These are phyloP conservation scores for Lucinisca nassula DNA, from an alignment of 2,888 invertebrate genomes.

Conservation along the genomic window DNA sequence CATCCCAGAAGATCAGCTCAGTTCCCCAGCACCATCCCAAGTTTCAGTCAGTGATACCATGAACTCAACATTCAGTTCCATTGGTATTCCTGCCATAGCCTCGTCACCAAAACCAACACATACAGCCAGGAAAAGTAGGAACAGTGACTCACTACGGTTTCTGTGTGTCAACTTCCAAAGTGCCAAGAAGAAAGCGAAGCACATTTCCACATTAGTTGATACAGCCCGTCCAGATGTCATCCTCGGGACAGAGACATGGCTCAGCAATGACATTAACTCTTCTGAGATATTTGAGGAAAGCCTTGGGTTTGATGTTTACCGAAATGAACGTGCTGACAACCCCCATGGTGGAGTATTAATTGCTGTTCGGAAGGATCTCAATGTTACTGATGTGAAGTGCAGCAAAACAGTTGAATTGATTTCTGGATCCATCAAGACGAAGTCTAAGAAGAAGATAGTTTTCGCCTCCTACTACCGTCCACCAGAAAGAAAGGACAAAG, in stretches of 20 bases:
- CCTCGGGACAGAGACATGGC: background rate
- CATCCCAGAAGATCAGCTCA: too few relatives aligned
- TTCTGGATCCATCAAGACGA: too few relatives aligned
- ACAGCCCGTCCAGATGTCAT: background rate
- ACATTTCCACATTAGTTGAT: background rate
- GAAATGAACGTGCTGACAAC: background rate
- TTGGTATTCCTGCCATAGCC: background rate
- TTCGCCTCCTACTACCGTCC: too few relatives aligned
- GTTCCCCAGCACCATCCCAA: background rate
- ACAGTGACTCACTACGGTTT: background rate
- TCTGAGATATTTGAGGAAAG: background rate
- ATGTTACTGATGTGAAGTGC: background rate
- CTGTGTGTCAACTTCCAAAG: constrained; percentile 1
- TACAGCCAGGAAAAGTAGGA: background rate
- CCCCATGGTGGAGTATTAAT: constrained; percentile 29
- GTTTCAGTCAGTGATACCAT: background rate
- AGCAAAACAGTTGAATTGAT: background rate
- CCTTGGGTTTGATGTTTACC: background rate
- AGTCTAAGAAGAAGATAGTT: too few relatives aligned
- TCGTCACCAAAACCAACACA: background rate
- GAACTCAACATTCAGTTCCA: background rate
- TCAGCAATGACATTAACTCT: background rate
- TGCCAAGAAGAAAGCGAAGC: background rate
- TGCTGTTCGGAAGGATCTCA: background rate
- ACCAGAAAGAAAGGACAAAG: too few relatives aligned